Evolutionary conservation across 1,140 invertebrate species (phyloP).

Genomic region (Helicoverpa zea): DNA sequence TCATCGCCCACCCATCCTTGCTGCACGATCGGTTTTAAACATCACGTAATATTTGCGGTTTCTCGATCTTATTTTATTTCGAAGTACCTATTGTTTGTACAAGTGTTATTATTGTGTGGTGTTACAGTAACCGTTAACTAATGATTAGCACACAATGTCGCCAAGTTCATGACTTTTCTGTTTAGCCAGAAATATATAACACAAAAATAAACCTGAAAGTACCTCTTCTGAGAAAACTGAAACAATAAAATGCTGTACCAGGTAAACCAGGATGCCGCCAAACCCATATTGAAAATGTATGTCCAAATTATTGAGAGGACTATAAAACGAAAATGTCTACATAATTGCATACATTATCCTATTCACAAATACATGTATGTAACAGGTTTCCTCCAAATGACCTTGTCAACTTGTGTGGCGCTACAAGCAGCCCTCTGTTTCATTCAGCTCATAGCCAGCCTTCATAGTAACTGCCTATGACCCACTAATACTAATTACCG

Average conservation of each 20-base stretch:
- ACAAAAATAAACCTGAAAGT: no score
- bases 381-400: background rate
- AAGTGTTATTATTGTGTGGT: background rate
- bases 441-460: conserved; percentile 29
- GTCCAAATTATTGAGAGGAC: no score
- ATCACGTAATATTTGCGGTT: conserved; percentile 33
- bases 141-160: background rate
- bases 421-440: background rate
- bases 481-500: conserved; percentile 19
- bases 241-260: no score
- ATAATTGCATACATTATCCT: background rate
- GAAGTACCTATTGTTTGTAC: background rate
- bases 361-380: background rate
- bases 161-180: background rate
- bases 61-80: background rate
- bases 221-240: no score
- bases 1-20: conserved; percentile 37
- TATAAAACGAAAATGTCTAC: no score
- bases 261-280: no score
- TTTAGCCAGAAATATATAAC: background rate
- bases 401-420: background rate
- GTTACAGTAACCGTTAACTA: background rate
- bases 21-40: conserved; percentile 17
- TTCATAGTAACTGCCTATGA: conserved; percentile 23
- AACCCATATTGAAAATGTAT: no score